Conservation (phyloP, 2,888 invertebrate genomes). For the Zele albiditarsus region DNA sequence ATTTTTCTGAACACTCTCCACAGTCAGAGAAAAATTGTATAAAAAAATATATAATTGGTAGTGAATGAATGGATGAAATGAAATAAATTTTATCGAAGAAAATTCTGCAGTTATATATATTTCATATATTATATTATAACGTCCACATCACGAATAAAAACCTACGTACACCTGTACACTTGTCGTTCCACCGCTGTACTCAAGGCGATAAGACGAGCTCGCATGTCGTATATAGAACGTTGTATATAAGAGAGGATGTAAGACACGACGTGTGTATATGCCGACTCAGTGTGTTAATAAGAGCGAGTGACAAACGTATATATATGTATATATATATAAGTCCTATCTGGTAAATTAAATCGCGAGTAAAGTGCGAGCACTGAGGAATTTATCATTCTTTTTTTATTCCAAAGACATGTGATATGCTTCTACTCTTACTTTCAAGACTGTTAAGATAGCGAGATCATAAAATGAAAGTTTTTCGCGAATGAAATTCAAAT, state of each 20-base stretch:
- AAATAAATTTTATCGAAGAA: too few relatives aligned
- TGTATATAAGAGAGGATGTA: neutral
- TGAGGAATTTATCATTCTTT: neutral
- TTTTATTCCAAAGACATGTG: neutral
- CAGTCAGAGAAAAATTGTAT: too few relatives aligned
- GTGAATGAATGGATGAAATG: neutral
- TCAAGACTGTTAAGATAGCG: constrained; percentile 19
- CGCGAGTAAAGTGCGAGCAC: neutral
- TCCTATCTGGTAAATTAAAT: neutral
- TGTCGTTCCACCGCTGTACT: constrained; percentile 15
- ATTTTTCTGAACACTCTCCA: too few relatives aligned
- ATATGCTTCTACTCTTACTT: constrained; percentile 15
- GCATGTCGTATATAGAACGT: constrained; percentile 6
- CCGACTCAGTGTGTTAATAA: constrained; percentile 1
- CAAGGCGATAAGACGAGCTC: constrained; percentile 18
- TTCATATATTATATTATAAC: neutral
- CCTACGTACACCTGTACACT: constrained; percentile 27
- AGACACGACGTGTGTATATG: neutral
- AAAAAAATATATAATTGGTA: neutral
- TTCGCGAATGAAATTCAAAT: neutral
- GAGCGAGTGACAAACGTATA: neutral
- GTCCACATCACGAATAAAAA: neutral
- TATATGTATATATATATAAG: neutral
- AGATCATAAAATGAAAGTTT: constrained; percentile 17
- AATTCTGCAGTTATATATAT: too few relatives aligned